These are phyloP conservation scores for Falco rusticolus DNA, from an alignment of 2,797 vertebrate genomes.

Conservation along the genomic window DNA sequence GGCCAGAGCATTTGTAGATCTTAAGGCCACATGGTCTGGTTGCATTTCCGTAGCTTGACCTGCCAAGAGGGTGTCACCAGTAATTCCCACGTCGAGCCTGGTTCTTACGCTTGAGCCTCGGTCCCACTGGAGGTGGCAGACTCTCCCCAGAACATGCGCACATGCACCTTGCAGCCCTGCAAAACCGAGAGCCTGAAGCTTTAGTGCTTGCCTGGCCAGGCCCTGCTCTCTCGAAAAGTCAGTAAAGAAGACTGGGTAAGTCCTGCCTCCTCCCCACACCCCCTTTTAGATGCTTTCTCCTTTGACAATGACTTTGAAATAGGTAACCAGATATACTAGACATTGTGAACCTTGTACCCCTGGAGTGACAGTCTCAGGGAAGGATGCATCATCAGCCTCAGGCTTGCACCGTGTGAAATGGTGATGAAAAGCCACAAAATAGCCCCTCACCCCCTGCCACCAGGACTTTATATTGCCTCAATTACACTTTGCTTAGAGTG, in stretches of 20 bases:
- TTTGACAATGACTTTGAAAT: not conserved
- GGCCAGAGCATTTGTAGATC: not conserved
- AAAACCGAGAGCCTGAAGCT: not conserved
- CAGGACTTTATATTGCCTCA: not conserved
- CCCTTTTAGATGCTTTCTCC: not conserved
- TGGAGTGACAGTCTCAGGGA: not conserved
- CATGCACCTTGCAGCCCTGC: rapidly evolving
- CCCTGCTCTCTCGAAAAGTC: not conserved
- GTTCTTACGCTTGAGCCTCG: not conserved
- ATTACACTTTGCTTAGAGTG: not conserved
- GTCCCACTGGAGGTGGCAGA: not conserved
- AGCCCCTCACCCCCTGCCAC: not conserved
- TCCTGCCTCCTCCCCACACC: not conserved
- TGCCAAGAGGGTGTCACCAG: not conserved
- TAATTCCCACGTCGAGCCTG: not conserved
- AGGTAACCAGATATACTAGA: not conserved
- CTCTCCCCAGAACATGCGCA: not conserved
- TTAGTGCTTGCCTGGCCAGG: not conserved
- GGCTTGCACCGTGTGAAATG: not conserved
- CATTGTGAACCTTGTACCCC: not conserved
- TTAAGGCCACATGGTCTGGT: not conserved
- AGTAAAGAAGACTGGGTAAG: not conserved
- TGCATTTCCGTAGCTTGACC: not conserved
- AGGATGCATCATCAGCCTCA: not conserved
- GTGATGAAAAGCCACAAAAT: not conserved